Percentiles rank a stretch among this genome's conserved stretches.
Conservation (phyloP, 2,888 invertebrate genomes). For the Nematopogon swammerdamellus region DNA sequence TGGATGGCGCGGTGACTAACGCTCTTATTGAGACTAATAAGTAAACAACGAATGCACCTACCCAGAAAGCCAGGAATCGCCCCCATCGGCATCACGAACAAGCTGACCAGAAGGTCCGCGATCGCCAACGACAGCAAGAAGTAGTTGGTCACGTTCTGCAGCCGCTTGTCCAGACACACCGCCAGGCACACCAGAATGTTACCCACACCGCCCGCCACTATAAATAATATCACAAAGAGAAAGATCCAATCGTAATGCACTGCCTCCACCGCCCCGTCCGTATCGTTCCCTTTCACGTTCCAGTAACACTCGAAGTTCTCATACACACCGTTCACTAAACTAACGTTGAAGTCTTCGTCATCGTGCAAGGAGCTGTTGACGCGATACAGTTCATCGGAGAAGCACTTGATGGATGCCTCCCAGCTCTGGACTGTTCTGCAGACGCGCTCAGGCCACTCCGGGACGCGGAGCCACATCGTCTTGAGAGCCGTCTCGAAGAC, state of each 20-base stretch:
- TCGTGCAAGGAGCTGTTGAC: slow-evolving; percentile 22
- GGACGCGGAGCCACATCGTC: slow-evolving; percentile 37
- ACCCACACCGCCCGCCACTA: slow-evolving; percentile 84
- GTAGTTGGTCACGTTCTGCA: slow-evolving; percentile 96
- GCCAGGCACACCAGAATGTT: slow-evolving; percentile 93
- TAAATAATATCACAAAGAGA: slow-evolving; percentile 79
- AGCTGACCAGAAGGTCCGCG: slow-evolving; percentile 88
- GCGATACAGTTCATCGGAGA: slow-evolving; percentile 17
- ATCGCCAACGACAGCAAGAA: slow-evolving; percentile 91
- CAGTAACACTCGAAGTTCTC: slow-evolving; percentile 40
- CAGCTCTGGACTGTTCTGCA: slow-evolving; percentile 23
- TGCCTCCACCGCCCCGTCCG: slow-evolving; percentile 16
- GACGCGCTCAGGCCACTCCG: slow-evolving; percentile 18
- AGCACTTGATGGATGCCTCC: slow-evolving; percentile 29
- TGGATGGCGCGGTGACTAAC: too few relatives aligned
- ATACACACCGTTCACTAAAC: slow-evolving; percentile 10
- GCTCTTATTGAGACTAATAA: too few relatives aligned
- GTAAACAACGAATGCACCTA: slow-evolving; percentile 44
- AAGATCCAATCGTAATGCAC: slow-evolving; percentile 74
- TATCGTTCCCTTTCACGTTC: slow-evolving; percentile 27
- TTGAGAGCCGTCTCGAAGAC: slow-evolving; percentile 41
- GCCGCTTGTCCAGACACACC: slow-evolving; percentile 81
- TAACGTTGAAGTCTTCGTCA: slow-evolving; percentile 10
- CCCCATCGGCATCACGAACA: slow-evolving; percentile 94
- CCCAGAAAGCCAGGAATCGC: slow-evolving; percentile 92